Percentiles rank a stretch among this genome's conserved stretches.
Conservation (phyloP, 35 echinoderm and acorn worm genomes). For the Anneissia japonica region DNA sequence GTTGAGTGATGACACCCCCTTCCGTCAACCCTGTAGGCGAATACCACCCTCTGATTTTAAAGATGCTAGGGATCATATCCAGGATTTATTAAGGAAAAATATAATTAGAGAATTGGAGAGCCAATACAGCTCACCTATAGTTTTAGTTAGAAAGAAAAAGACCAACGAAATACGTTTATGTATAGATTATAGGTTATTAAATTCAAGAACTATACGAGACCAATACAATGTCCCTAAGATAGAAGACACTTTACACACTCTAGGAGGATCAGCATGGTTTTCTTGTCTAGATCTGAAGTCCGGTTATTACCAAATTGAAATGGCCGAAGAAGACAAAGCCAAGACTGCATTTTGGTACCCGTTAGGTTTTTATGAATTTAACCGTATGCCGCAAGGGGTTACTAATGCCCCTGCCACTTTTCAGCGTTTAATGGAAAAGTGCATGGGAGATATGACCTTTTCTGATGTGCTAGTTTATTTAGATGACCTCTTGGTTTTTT, state of each 20-base stretch:
- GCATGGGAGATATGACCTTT: slow-evolving; percentile 35
- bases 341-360: slow-evolving; percentile 69
- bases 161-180: slow-evolving; percentile 40
- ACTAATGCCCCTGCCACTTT: slow-evolving; percentile 62
- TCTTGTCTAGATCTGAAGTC: slow-evolving; percentile 59
- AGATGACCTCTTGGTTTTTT: slow-evolving; percentile 56
- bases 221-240: slow-evolving; percentile 59
- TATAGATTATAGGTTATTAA: slow-evolving; percentile 45
- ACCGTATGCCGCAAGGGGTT: slow-evolving; percentile 62
- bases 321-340: slow-evolving; percentile 38
- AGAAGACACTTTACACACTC: slow-evolving; percentile 53
- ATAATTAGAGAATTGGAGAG: slow-evolving; percentile 28
- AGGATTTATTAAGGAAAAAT: slow-evolving; percentile 18
- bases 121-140: neutral
- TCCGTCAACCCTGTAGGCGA: slow-evolving; percentile 8
- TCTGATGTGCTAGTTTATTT: slow-evolving; percentile 49
- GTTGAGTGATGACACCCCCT: slow-evolving; percentile 17
- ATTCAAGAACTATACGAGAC: slow-evolving; percentile 51
- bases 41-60: slow-evolving; percentile 9
- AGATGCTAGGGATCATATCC: slow-evolving; percentile 12
- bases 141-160: slow-evolving; percentile 41
- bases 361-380: slow-evolving; percentile 45
- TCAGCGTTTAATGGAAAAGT: slow-evolving; percentile 58
- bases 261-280: slow-evolving; percentile 48
- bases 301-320: slow-evolving; percentile 76